Evolutionary conservation across 1,140 invertebrate genomes (phyloP).

Genomic region (Piezodorus guildinii): DNA sequence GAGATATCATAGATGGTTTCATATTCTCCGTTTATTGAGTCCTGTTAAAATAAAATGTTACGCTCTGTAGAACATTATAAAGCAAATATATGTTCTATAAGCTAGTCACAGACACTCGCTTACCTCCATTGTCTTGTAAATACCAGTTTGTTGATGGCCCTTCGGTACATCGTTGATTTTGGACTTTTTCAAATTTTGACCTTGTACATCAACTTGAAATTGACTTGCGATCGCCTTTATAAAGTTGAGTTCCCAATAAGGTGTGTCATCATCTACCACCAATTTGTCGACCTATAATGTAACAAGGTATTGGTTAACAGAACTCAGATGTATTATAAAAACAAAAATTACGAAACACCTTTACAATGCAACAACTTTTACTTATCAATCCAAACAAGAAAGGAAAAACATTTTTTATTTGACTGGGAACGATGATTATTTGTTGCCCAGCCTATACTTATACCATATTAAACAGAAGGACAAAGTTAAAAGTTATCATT

Average conservation of each 20-base stretch:
- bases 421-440: too few relatives aligned
- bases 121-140: constrained; percentile 1
- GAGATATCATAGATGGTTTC: constrained; percentile 31
- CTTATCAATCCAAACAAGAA: too few relatives aligned
- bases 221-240: background rate
- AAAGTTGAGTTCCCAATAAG: background rate
- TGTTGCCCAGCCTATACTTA: too few relatives aligned
- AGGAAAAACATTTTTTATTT: too few relatives aligned
- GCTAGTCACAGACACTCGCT: background rate
- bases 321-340: too few relatives aligned
- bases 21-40: constrained; percentile 33
- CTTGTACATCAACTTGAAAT: background rate
- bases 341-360: too few relatives aligned
- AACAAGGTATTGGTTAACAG: background rate
- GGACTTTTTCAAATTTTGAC: background rate
- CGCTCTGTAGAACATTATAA: background rate
- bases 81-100: background rate
- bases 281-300: background rate
- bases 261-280: background rate
- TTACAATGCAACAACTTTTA: too few relatives aligned
- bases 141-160: background rate
- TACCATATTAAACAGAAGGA: background rate
- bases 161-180: background rate
- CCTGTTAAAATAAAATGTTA: constrained; percentile 10
- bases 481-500: too few relatives aligned